A percentile compares a stretch with the other conserved stretches of the same genome.
These are phyloP conservation scores for Megaptera novaeangliae DNA, from an alignment of 2,113 vertebrate genomes.

Conservation along the genomic window DNA sequence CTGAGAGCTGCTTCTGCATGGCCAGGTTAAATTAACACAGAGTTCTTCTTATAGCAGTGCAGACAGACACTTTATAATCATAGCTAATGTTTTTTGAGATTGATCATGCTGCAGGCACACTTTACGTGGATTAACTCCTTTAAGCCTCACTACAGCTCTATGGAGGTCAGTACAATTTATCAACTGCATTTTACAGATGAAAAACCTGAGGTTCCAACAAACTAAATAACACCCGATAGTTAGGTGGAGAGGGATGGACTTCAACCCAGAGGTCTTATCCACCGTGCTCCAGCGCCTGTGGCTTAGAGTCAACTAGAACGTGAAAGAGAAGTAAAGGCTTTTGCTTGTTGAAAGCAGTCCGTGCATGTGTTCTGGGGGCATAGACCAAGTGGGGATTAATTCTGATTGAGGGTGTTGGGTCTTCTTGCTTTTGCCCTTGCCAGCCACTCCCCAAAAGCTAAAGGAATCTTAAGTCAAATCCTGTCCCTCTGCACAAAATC, in stretches of 20 bases:
- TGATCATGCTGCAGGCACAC: background rate
- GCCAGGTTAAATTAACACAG: background rate
- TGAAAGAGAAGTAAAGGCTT: background rate
- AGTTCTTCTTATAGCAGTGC: background rate
- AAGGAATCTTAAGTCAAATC: background rate
- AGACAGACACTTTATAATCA: background rate
- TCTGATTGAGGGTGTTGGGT: too few relatives aligned
- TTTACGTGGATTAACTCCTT: background rate
- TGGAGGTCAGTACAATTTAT: background rate
- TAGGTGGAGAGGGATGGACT: background rate
- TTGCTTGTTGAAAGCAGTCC: background rate
- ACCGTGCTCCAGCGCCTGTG: accelerated
- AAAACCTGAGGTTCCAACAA: background rate
- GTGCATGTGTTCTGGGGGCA: background rate
- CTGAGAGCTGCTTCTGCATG: background rate
- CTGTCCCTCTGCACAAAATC: background rate
- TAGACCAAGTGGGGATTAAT: background rate
- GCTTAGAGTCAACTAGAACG: background rate
- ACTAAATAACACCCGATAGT: background rate
- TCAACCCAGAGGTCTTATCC: background rate
- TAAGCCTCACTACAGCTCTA: background rate
- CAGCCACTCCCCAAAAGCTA: background rate
- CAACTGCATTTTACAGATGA: background rate
- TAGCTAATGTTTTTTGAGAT: background rate
- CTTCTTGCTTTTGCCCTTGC: background rate